Base-by-base conservation (phyloP, 1,140 invertebrate genomes). In the Eubasilissa regina region DNA sequence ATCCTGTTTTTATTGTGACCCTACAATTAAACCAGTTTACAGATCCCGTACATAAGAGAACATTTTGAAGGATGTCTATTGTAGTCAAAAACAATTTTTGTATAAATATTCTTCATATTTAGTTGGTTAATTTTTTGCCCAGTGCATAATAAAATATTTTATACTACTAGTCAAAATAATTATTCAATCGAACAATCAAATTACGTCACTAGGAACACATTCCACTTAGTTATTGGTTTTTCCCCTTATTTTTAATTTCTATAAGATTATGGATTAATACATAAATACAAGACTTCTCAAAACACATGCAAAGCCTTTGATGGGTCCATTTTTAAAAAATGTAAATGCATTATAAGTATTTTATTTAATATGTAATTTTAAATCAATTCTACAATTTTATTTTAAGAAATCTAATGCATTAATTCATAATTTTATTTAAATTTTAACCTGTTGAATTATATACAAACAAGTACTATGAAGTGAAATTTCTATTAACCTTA, bases 151-250 rank as follows among this genome's bases (percentile, higher is more conserved):
- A 12, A 15, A 56, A 17, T 62, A 0, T 62, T 25, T 8, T 64
- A 25, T 35, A 64, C 4, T 4, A 7, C 25, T 15, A n/a, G 60
- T 64, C 13, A 25, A 64, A 21, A 12, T 64, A 43, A 64, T 43
- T 64, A n/a, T 64, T 13, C 19, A n/a, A n/a, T n/a, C n/a, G n/a
- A n/a, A 44, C 13, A 4, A n/a, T 13, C 17, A n/a, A 53, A 19
- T 21, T 58, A 56, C 19, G 19, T 17, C 3, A 19, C 17, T 35
- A 35, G 25, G 25, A 58, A 8, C 11, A 19, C 17, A 58, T 58
- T 58, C 17, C 55, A n/a, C 21, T 58, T 19, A n/a, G n/a, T n/a
- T n/a, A 56, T n/a, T 56, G 53, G 53, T 56, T 9, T 19, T 56
- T 17, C 15, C 3, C 9, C 21, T 13, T 15, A 11, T 9, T 19